Evolutionary conservation across 2,797 vertebrate genomes (phyloP), one percentile per base, ranked within the genome.

Genomic region (Chromobotia macracanthus): DNA sequence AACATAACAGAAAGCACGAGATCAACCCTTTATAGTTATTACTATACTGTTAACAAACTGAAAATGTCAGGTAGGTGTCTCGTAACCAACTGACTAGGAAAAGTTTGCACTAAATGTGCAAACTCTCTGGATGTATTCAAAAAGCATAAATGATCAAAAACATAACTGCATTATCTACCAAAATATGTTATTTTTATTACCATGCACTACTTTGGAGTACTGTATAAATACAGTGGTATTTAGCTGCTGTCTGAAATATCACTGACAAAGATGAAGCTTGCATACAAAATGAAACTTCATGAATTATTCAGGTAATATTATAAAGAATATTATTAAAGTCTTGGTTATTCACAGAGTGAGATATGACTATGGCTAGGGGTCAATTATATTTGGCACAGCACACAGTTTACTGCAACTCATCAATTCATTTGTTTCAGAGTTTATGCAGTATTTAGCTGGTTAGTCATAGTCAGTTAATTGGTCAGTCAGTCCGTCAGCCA

Each of bases 261-360:
- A 67, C 50, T 46, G 63, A 55, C 28, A 75, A 75, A 75, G 48
- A 65, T 41, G 11, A 75, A 18, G 35, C n/a, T 12, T 66, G 19
- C 23, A 4, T 73, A 41, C 53, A 48, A 60, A 72, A 58, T 48
- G 38, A 60, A 58, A 73, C 41, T 4, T 41, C 4, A 75, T 75
- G 3, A 65, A 66, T 44, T 56, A 67, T 67, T 66, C n/a, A 76
- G n/a, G 50, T 23, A 28, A 56, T 19, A 44, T 28, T n/a, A 75
- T 55, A 65, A 65, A 28, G 28, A 28, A 28, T 28, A 28, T 28
- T 28, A 28, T 28, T 2, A 28, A 53, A 61, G 58, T 31, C 3
- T 12, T 38, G 41, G 18, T 75, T 66, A 55, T n/a, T 9, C 65
- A 35, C 53, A 44, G 31, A 65, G 28, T 28, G 28, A 28, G 28